phyloP scores from a whole-genome alignment of 2,888 invertebrate genomes.

The Metellina segmentata region DNA sequence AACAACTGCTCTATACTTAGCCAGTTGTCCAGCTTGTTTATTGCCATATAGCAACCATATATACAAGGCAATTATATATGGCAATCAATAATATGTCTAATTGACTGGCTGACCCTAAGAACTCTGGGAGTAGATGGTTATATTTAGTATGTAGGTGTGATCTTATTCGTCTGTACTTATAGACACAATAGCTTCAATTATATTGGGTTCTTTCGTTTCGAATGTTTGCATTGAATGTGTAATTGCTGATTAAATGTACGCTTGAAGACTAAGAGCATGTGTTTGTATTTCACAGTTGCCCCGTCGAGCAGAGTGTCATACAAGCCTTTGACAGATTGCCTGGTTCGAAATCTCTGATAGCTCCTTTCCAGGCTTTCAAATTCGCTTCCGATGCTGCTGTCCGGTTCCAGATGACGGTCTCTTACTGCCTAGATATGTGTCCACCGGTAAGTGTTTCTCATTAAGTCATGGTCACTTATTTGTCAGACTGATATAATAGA shows the following conservation, averaged over 20 bases:
- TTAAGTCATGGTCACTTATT: background rate
- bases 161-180: too few species aligned
- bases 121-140: too few species aligned
- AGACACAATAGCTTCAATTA: background rate
- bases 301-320: constrained; percentile 78
- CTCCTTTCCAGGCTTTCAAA: constrained; percentile 78
- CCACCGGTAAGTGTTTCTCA: constrained; percentile 75
- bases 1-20: too few species aligned
- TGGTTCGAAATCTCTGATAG: constrained; percentile 76
- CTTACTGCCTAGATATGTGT: constrained; percentile 78
- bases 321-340: constrained; percentile 73
- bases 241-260: background rate
- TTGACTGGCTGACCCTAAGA: too few species aligned
- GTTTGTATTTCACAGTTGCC: constrained; percentile 75
- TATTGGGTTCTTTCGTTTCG: background rate
- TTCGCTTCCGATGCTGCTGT: constrained; percentile 78
- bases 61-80: too few species aligned
- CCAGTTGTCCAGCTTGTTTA: too few species aligned
- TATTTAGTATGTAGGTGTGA: too few species aligned
- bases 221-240: background rate
- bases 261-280: background rate
- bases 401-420: constrained; percentile 77
- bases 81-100: too few species aligned
- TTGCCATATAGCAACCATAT: too few species aligned
- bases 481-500: too few species aligned